Evolutionary conservation across 2,797 vertebrate species (phyloP), one percentile per base, ranked within the genome.

Genomic region (Periophthalmus magnuspinnatus): DNA sequence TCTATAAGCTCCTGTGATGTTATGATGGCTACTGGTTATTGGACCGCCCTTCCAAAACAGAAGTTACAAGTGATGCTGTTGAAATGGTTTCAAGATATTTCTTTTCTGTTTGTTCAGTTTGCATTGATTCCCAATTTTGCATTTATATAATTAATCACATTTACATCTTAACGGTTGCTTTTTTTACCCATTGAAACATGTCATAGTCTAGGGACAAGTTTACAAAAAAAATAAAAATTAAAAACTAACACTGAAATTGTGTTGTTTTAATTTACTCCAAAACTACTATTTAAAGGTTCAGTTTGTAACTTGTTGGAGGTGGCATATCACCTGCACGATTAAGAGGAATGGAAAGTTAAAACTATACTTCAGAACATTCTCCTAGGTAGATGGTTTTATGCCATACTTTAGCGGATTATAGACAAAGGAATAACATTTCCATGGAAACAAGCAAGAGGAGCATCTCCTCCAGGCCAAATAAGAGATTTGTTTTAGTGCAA

Each of bases 191-290:
- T 63, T 63, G 19, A 61, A 61, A 61, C 33, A 5, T 38, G 34
- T 33, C 34, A 21, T 38, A 2, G 3, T 41, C 11, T 21, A 41
- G 17, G 34, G 34, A 68, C 75, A 36, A 80, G 85, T 94, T 94
- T 92, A 90, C 91, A 90, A 78, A 70, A 75, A n/a, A 82, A 70
- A 41, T 67, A 79, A 84, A 60, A 58, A 32, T 84, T 84, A 88
- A 83, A 76, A 84, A 84, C 88, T 84, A 78, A 79, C 62, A 57
- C 10, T 28, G 68, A 65, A 69, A 63, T 17, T 52, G 67, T 75
- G 45, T 55, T 65, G 68, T 65, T 71, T 47, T 16, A 41, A 9
- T 66, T 63, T 28, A 47, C 21, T 6, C 6, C 2, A 9, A 24
- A 69, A 57, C 17, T 14, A 54, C 65, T 69, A 56, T 24, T 5